Evolutionary conservation across 2,888 invertebrate species (phyloP), one percentile per base, ranked within the genome.

Genomic region (Tineola bisselliella): DNA sequence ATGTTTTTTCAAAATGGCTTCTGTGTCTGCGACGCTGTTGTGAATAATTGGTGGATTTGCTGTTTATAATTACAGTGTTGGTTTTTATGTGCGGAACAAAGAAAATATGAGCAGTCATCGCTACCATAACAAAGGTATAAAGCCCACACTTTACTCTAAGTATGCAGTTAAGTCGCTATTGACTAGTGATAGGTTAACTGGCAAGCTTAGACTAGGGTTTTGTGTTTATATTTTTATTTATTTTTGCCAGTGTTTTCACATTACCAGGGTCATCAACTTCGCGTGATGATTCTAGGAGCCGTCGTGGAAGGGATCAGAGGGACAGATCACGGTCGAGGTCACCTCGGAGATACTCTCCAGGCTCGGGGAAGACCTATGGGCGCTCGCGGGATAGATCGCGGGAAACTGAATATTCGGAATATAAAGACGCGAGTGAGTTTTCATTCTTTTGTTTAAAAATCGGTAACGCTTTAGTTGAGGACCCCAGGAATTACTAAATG

Each of bases 221-320:
- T 38, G 1, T 38, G 38, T 17, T 48, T 48, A 48, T 48, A 48
- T 48, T 8, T 48, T 82, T 87, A 87, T 86, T 87, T 87, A 87
- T 84, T 84, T 90, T 90, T 90, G 91, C 90, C 91, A 91, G 91
- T 91, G 90, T 91, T 91, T 91, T 91, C 89, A 88, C 90, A 90
- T 91, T 91, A 89, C 89, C 90, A 91, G 91, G 91, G 90, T 90
- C 90, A 76, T 80, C 86, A 84, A 84, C 87, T 86, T 84, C 87
- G 80, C 83, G 87, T 81, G 86, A 87, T 84, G 84, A 84, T 86
- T 86, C 83, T 80, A 87, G 86, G 81, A 75, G 67, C 73, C 65
- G 74, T 33, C 62, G 68, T 62, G 70, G 69, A 63, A 66, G 70
- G 62, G 68, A 69, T 13, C 63, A 64, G 69, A 61, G 61, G 60